phyloP scores from a whole-genome alignment of 2,888 invertebrate genomes.

The Suillia variegata region DNA sequence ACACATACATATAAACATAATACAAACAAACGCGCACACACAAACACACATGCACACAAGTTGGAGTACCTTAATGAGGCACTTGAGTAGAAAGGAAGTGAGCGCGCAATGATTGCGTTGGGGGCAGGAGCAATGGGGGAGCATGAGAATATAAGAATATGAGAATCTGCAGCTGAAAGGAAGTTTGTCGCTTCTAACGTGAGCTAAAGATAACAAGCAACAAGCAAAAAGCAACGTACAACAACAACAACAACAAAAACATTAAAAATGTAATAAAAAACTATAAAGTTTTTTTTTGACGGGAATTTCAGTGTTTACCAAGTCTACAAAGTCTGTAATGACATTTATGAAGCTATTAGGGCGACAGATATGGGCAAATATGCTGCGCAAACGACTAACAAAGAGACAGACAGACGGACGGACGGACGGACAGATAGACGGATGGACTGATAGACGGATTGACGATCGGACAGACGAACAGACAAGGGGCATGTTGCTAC shows the following conservation, averaged over 20 bases:
- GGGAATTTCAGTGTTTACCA: background rate
- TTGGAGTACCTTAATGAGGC: slow-evolving; percentile 19
- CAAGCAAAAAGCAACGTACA: background rate
- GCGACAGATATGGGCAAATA: background rate
- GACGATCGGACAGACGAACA: too few relatives aligned
- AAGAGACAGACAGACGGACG: too few relatives aligned
- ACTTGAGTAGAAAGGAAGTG: slow-evolving; percentile 1
- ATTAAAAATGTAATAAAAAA: background rate
- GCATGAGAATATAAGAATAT: background rate
- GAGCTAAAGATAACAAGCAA: background rate
- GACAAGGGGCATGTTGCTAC: too few relatives aligned
- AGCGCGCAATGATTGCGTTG: background rate
- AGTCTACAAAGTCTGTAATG: background rate
- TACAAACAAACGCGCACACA: too few relatives aligned
- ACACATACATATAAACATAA: too few relatives aligned
- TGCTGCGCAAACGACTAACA: too few relatives aligned
- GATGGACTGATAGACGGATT: too few relatives aligned
- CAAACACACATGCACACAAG: too few relatives aligned
- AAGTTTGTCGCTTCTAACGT: background rate
- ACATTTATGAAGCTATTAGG: background rate
- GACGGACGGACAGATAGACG: too few relatives aligned
- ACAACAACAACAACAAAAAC: background rate
- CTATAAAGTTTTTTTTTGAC: background rate
- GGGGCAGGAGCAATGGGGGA: background rate
- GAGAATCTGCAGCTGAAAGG: background rate